Evolutionary conservation across 2,113 vertebrate species (phyloP), one percentile per base, ranked within the genome.

Genomic region (Crotalus tigris): DNA sequence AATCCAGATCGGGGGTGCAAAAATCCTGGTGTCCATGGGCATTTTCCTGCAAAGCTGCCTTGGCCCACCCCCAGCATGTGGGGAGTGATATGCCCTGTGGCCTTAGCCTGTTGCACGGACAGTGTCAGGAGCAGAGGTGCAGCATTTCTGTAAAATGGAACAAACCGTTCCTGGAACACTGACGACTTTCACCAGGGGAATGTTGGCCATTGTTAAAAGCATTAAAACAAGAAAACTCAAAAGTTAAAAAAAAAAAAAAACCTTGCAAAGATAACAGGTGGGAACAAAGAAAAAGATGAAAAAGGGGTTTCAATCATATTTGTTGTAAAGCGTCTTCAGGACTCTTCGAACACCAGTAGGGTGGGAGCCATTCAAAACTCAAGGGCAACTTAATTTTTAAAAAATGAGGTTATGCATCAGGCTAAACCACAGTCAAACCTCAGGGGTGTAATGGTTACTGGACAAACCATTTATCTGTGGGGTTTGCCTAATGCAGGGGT

Each of bases 71-170:
- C 61, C 61, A 69, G 29, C 4, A 15, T 13, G 29, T 29, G 1
- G 61, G 5, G 29, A n/a, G 29, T n/a, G 61, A 69, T n/a, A n/a
- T 15, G 26, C 0, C 1, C 29, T n/a, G 29, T 1, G 0, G 61
- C 12, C 61, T 15, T 15, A n/a, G 61, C 61, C 61, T 61, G 29
- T 13, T 29, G 61, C 26, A 5, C 0, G 1, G 11, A 12, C 11
- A n/a, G 12, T 13, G 29, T 5, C 29, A n/a, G 61, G 29, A n/a
- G 4, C 59, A 64, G 29, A 64, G 61, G 26, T 29, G 7, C 23
- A 58, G 21, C 57, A 58, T 58, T 58, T 58, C 21, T 58, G 57
- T 24, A 10, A 29, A 26, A 26, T 24, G 58, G 58, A 59, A 21
- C 58, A 59, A 23, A 59, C 58, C 1, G 7, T 26, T 7, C 58